These are phyloP conservation scores for Crocuta crocuta DNA, from an alignment of 2,113 vertebrate species.

Conservation along the genomic window DNA sequence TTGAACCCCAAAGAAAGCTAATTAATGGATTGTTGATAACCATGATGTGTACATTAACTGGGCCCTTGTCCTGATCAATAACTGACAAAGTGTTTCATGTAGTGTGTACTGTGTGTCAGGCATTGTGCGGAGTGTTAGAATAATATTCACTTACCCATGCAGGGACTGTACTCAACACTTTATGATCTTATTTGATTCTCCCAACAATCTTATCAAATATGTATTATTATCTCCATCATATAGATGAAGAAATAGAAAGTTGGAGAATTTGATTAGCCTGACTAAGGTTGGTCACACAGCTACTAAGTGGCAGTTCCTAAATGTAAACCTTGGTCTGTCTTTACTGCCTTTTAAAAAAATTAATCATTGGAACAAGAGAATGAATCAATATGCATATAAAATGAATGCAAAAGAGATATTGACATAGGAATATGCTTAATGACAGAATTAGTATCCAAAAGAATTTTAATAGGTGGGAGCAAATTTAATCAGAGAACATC, in stretches of 20 bases:
- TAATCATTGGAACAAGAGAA: conserved; percentile 54
- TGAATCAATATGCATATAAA: conserved; percentile 19
- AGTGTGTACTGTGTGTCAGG: not conserved
- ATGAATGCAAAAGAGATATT: conserved; percentile 4
- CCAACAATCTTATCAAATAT: not conserved
- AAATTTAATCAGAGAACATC: conserved; percentile 63
- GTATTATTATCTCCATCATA: not conserved
- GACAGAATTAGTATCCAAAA: conserved; percentile 61
- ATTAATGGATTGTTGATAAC: not conserved
- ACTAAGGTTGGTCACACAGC: not conserved
- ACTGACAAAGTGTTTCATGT: not conserved
- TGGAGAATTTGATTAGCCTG: not conserved
- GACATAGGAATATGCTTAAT: not conserved
- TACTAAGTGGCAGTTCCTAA: not conserved
- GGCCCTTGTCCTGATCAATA: not conserved
- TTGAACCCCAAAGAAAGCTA: not conserved
- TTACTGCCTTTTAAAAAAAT: not conserved
- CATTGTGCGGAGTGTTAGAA: not conserved
- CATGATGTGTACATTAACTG: not conserved
- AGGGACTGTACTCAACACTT: not conserved
- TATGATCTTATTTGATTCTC: conserved; percentile 3
- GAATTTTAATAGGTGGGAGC: conserved; percentile 59
- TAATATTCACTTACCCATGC: not conserved
- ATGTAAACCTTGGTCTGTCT: not conserved
- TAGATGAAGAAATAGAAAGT: not conserved